phyloP scores from a whole-genome alignment of 1,140 invertebrate species.

The Drosophila rhopaloa region DNA sequence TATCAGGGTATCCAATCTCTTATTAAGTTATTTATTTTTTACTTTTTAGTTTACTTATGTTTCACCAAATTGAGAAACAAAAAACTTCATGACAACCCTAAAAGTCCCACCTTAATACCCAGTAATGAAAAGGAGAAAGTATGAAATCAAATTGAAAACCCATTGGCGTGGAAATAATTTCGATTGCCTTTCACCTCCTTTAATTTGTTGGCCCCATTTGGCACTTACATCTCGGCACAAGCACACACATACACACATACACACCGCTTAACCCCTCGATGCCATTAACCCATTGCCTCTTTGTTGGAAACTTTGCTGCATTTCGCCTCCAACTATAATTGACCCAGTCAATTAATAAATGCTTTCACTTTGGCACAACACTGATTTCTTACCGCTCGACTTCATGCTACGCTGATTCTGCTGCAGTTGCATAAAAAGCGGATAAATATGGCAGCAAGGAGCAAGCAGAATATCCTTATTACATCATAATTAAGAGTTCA shows the following conservation, averaged over 20 bases:
- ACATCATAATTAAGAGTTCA: conserved; percentile 65
- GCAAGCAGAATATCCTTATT: conserved; percentile 56
- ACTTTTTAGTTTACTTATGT: background rate
- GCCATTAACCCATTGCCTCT: conserved; percentile 13
- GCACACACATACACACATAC: background rate
- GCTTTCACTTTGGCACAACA: conserved; percentile 39
- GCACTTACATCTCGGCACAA: conserved; percentile 8
- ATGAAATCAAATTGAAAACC: conserved; percentile 54
- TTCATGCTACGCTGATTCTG: conserved; percentile 34
- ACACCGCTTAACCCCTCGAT: background rate
- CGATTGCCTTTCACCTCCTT: conserved; percentile 35
- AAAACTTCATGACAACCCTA: background rate
- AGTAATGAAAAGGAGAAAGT: conserved; percentile 12
- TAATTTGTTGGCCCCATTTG: conserved; percentile 35
- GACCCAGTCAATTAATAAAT: conserved; percentile 72
- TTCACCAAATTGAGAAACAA: background rate
- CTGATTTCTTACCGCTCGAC: conserved; percentile 30
- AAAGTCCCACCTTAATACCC: background rate
- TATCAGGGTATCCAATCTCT: too few relatives aligned
- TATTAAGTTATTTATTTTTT: background rate
- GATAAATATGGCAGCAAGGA: background rate
- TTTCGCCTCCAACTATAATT: conserved; percentile 38
- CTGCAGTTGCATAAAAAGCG: conserved; percentile 36
- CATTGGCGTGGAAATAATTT: conserved; percentile 45
- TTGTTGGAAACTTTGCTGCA: conserved; percentile 25